phyloP scores from a whole-genome alignment of 2,113 vertebrate species.

The Oreocharis arfaki region DNA sequence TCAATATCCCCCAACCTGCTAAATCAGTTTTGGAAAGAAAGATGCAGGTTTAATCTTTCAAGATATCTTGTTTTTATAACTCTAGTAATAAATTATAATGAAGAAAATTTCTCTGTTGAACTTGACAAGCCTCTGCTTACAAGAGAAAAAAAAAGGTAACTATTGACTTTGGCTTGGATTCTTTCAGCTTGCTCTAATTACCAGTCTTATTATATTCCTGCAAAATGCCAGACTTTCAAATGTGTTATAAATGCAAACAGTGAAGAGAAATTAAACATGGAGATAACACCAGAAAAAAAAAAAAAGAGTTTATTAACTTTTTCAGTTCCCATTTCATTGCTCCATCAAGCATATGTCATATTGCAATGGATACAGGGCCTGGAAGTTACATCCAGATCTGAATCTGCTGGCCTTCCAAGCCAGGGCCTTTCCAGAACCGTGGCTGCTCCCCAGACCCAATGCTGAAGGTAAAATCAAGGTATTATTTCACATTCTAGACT shows the following conservation, averaged over 20 bases:
- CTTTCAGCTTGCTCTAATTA: slow-evolving; percentile 21
- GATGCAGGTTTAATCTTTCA: neutral
- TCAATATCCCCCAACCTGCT: neutral
- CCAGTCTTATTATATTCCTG: neutral
- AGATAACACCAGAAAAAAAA: neutral
- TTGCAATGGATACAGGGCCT: neutral
- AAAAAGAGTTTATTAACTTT: neutral
- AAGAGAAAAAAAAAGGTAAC: neutral
- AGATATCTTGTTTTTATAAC: neutral
- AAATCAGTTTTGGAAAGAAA: neutral
- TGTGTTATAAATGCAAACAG: neutral
- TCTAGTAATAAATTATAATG: neutral
- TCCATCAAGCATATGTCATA: neutral
- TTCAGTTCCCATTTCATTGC: neutral
- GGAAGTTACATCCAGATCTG: neutral
- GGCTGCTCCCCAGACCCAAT: neutral
- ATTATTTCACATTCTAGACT: neutral
- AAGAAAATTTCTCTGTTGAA: slow-evolving; percentile 13
- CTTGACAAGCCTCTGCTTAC: neutral
- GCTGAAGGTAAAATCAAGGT: neutral
- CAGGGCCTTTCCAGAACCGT: neutral
- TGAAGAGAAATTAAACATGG: neutral
- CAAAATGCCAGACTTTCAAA: slow-evolving; percentile 23
- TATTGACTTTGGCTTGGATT: slow-evolving; percentile 14
- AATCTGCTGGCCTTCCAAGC: neutral